Evolutionary conservation across 2,113 vertebrate genomes (phyloP).

Genomic region (Thinocorus orbignyianus): DNA sequence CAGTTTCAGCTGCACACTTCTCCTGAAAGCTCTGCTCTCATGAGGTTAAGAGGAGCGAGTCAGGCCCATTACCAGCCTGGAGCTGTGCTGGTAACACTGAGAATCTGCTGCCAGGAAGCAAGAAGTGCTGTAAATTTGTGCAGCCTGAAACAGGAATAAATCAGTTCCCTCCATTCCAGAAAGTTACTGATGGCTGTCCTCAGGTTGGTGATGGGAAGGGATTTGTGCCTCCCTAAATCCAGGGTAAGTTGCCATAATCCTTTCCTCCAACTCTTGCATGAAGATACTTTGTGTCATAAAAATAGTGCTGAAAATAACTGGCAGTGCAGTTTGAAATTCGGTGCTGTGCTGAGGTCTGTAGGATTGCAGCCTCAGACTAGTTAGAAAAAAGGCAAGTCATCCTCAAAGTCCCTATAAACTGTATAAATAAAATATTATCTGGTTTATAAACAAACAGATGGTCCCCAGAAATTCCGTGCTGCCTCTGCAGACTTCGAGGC

Average conservation of each 20-base stretch:
- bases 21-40: not conserved
- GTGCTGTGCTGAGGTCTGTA: not conserved
- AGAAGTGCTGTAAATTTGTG: not conserved
- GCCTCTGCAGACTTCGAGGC: not conserved
- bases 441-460: not conserved
- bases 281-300: not conserved
- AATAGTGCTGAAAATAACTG: not conserved
- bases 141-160: not conserved
- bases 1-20: not conserved
- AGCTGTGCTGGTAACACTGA: not conserved
- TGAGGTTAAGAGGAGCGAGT: not conserved
- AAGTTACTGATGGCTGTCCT: not conserved
- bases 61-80: not conserved
- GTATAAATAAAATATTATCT: not conserved
- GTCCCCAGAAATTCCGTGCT: not conserved
- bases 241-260: constrained; percentile 8
- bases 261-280: not conserved
- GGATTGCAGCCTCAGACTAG: not conserved
- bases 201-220: not conserved
- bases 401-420: not conserved
- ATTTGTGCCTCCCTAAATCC: constrained; percentile 7
- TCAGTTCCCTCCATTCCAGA: not conserved
- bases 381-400: not conserved
- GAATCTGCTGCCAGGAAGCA: not conserved
- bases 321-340: not conserved